phyloP scores from a whole-genome alignment of 92 coral and sea anemone species.

The Phenganax subtilis region DNA sequence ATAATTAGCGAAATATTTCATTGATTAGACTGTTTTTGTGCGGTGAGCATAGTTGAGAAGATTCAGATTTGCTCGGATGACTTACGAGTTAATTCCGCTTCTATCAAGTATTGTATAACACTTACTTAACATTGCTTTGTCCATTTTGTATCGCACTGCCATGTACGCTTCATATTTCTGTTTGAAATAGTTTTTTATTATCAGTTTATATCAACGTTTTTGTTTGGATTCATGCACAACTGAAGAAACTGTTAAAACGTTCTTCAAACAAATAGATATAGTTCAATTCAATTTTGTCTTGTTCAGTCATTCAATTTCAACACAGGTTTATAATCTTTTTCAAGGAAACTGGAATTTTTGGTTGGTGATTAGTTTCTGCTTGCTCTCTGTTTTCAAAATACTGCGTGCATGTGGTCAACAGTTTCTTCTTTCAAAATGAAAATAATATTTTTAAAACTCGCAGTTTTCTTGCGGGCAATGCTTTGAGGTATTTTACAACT shows the following conservation, averaged over 20 bases:
- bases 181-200: too few relatives aligned
- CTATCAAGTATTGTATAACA: neutral
- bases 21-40: neutral
- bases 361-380: neutral
- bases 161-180: too few relatives aligned
- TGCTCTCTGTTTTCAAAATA: conserved; percentile 7
- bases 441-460: conserved; percentile 10
- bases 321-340: too few relatives aligned
- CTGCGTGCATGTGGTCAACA: conserved; percentile 25
- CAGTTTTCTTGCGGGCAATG: neutral
- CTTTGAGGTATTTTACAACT: neutral
- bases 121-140: too few relatives aligned
- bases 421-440: conserved; percentile 12
- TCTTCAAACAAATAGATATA: too few relatives aligned
- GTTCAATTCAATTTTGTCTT: too few relatives aligned
- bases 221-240: too few relatives aligned
- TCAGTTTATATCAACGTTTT: too few relatives aligned
- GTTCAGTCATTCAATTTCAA: too few relatives aligned
- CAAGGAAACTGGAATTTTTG: neutral
- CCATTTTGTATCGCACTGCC: too few relatives aligned
- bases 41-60: neutral
- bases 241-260: too few relatives aligned
- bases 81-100: neutral
- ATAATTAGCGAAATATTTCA: neutral
- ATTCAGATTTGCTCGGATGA: neutral